Conservation (phyloP, 2,113 vertebrate genomes). For the Hystrix brachyura region DNA sequence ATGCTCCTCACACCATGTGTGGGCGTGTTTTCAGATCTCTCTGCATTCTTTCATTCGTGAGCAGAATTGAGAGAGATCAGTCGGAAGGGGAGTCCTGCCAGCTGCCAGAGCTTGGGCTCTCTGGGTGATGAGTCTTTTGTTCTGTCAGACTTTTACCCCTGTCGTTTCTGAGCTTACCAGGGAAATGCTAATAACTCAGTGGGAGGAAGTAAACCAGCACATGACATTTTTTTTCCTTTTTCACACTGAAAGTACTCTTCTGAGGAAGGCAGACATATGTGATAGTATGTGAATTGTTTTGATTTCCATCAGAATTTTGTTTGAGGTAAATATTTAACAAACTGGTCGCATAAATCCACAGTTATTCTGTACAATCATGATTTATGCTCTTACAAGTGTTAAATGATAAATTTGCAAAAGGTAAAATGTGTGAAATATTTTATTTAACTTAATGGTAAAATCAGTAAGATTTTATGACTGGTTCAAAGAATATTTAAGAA, state of each 20-base stretch:
- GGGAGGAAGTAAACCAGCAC: slow-evolving; percentile 23
- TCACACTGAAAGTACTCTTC: neutral
- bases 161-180: slow-evolving; percentile 2
- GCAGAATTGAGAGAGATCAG: slow-evolving; percentile 1
- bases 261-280: neutral
- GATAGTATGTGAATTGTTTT: neutral
- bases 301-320: slow-evolving; percentile 33
- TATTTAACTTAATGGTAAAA: slow-evolving; percentile 33
- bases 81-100: neutral
- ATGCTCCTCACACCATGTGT: neutral
- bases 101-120: neutral
- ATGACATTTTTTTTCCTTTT: neutral
- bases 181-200: neutral
- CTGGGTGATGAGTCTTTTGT: neutral
- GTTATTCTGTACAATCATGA: neutral
- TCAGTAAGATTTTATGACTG: slow-evolving; percentile 12
- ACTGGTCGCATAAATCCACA: neutral
- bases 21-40: neutral
- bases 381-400: slow-evolving; percentile 40
- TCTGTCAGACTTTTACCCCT: neutral
- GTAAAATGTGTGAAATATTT: slow-evolving; percentile 52
- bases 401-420: slow-evolving; percentile 38
- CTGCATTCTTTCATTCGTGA: neutral
- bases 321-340: slow-evolving; percentile 34
- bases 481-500: slow-evolving; percentile 37